phyloP scores from a whole-genome alignment of 2,888 invertebrate genomes.

The Pyrochroa serraticornis region DNA sequence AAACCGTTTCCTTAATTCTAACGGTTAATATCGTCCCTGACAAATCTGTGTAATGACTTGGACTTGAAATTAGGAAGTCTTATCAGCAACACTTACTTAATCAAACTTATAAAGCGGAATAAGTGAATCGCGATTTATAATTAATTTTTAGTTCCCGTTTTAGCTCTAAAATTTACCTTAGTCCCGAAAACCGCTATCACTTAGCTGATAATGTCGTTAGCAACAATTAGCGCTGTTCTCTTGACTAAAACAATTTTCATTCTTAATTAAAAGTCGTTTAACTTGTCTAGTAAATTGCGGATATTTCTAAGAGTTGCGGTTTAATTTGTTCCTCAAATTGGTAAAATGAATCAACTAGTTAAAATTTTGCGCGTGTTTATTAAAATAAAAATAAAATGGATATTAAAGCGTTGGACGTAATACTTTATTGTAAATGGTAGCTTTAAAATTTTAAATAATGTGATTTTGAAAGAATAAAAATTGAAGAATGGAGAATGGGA shows the following conservation, averaged over 20 bases:
- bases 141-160: conserved; percentile 26
- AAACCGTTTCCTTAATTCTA: neutral
- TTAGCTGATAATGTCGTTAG: conserved; percentile 45
- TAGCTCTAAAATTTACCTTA: conserved; percentile 28
- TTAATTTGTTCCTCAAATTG: no score
- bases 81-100: conserved; percentile 15
- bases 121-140: conserved; percentile 13
- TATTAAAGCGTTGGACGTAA: no score
- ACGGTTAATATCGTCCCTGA: neutral
- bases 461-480: no score
- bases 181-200: conserved; percentile 34
- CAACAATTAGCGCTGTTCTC: conserved; percentile 37
- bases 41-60: conserved; percentile 2
- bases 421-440: no score
- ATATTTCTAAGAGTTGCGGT: neutral
- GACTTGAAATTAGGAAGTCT: conserved; percentile 6
- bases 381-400: no score
- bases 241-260: conserved; percentile 35
- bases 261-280: conserved; percentile 37
- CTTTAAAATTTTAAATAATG: no score
- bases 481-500: no score
- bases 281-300: conserved; percentile 14
- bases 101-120: conserved; percentile 14
- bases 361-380: no score
- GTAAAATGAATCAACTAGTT: no score